Evolutionary conservation across 2,797 vertebrate species (phyloP), one percentile per base, ranked within the genome.

Genomic region (Taenioides sp.): DNA sequence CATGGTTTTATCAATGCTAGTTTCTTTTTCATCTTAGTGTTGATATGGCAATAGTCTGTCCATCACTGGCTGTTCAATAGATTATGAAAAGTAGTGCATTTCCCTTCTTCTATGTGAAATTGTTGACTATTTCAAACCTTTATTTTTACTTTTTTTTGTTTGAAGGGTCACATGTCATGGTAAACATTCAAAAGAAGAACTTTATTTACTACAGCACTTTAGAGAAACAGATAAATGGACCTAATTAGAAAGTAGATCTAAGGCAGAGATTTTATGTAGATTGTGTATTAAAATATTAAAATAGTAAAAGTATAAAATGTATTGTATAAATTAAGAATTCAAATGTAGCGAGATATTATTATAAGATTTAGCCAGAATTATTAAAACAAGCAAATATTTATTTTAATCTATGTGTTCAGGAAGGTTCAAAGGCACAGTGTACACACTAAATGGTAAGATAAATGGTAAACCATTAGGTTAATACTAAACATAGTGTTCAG

Each of bases 1-100:
- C 92, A 92, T 92, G 89, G 25, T 85, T 85, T 80, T 85, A 73
- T 87, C 55, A 72, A 65, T 88, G 79, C 69, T 87, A 40, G 77
- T 85, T 87, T 80, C 71, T 88, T 89, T 81, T 76, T 28, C 82
- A 74, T 87, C 50, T 71, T 78, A 82, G 66, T 84, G 47, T 85
- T 81, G 76, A 74, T 79, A 58, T 60, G 31, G 37, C 69, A 73
- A 66, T 22, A 67, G 66, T 43, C 71, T 50, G 84, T 70, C 67
- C 50, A 14, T 82, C 61, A 69, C 23, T 7, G 22, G 14, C 70
- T 71, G 76, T 67, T 80, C 63, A 74, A 62, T 28, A 62, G 66
- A 67, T 25, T 76, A 28, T 65, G 62, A 83, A 77, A 73, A 61
- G 59, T 57, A 12, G 64, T 49, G 55, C 71, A 65, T 78, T 64